Conservation (phyloP, 2,113 vertebrate genomes). For the Dolichotis patagonum region DNA sequence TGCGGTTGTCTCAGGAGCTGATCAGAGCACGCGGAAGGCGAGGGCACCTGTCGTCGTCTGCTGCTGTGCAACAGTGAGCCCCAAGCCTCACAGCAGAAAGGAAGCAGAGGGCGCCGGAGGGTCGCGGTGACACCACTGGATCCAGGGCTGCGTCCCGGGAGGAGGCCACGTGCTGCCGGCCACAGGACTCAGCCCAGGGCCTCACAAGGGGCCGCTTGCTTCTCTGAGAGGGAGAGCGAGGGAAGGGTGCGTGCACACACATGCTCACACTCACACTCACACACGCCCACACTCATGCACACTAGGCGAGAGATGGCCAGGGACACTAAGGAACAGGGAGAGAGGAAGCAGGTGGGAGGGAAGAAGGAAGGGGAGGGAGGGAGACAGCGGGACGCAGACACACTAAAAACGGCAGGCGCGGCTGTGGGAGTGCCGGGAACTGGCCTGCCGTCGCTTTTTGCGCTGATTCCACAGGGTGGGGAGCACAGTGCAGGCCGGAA, state of each 20-base stretch:
- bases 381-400: background rate
- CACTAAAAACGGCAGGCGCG: background rate
- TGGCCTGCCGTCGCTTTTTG: accelerated
- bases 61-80: background rate
- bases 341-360: no score
- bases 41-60: accelerated
- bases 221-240: no score
- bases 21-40: background rate
- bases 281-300: background rate
- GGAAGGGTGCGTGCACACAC: background rate
- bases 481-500: no score
- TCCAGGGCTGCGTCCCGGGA: background rate
- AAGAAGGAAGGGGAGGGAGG: no score
- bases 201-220: background rate
- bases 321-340: background rate
- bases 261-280: no score
- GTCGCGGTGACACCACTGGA: accelerated
- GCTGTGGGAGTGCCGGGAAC: background rate
- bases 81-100: background rate
- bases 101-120: background rate
- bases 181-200: background rate
- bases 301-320: accelerated
- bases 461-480: background rate
- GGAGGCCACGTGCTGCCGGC: background rate
- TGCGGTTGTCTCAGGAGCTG: no score